Conservation (phyloP, 2,888 invertebrate species). For the Pharmacophagus antenor region DNA sequence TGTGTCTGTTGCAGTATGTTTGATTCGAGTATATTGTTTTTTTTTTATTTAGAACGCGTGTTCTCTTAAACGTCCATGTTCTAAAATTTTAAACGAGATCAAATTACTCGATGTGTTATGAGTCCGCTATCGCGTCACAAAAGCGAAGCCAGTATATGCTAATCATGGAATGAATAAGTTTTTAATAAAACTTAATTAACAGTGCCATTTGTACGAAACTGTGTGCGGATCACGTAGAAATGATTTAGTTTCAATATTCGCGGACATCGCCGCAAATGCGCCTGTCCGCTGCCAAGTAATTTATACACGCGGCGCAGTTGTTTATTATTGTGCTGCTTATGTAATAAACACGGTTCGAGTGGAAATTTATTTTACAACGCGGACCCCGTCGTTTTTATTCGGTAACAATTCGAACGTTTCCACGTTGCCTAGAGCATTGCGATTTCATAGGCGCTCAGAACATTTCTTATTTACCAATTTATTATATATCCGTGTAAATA, state of each 20-base stretch:
- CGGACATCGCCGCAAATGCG: slow-evolving; percentile 60
- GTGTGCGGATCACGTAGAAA: slow-evolving; percentile 57
- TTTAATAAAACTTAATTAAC: slow-evolving; percentile 71
- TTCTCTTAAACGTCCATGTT: too few species aligned
- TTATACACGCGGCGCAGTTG: slow-evolving; percentile 63
- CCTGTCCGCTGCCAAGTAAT: slow-evolving; percentile 57
- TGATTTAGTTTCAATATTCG: slow-evolving; percentile 73
- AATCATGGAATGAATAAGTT: too few species aligned
- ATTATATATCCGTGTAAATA: too few species aligned
- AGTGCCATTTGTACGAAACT: slow-evolving; percentile 54
- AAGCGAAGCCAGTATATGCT: too few species aligned
- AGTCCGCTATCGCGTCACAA: too few species aligned
- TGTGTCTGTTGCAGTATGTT: too few species aligned
- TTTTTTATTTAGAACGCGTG: too few species aligned
- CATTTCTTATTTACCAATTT: not conserved
- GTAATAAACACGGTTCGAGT: slow-evolving; percentile 60
- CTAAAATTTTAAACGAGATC: too few species aligned
- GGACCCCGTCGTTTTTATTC: slow-evolving; percentile 22
- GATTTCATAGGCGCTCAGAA: not conserved
- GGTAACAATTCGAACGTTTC: slow-evolving; percentile 2
- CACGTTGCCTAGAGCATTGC: slow-evolving; percentile 13
- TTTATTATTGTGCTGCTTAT: slow-evolving; percentile 62
- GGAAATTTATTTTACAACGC: slow-evolving; percentile 49
- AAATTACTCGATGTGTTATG: too few species aligned
- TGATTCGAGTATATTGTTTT: too few species aligned